A percentile compares a stretch with the other conserved stretches of the same genome.
Evolutionary conservation across 1,140 invertebrate species (phyloP).

Genomic region (Akabosia matsudoensis): DNA sequence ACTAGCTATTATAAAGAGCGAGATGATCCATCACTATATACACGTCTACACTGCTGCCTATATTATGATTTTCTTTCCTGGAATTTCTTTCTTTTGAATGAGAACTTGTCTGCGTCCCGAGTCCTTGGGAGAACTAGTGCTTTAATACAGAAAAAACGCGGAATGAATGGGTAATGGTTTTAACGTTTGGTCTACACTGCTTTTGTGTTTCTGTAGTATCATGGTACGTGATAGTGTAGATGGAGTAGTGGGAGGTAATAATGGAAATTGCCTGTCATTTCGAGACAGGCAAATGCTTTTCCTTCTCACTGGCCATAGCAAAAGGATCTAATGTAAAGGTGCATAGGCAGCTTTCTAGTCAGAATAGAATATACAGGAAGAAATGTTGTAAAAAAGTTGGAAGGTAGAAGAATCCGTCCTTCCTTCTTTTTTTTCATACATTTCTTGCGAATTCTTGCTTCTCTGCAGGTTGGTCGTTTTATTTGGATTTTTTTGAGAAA

Average conservation of each 20-base stretch:
- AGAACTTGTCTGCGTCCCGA: too few relatives aligned
- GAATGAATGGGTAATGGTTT: neutral
- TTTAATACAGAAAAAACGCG: too few relatives aligned
- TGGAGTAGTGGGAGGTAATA: neutral
- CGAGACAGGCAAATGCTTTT: slow-evolving; percentile 16
- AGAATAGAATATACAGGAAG: too few relatives aligned
- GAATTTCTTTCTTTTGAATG: too few relatives aligned
- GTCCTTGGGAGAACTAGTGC: too few relatives aligned
- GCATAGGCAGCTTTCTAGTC: too few relatives aligned
- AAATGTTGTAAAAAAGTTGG: neutral
- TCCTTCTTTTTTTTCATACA: neutral
- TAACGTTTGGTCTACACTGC: neutral
- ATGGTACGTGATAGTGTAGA: neutral
- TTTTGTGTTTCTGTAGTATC: too few relatives aligned
- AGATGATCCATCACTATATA: neutral
- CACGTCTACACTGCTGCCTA: too few relatives aligned
- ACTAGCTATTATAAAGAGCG: neutral
- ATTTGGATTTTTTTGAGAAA: neutral
- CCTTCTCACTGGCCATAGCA: neutral
- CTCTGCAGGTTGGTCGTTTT: neutral
- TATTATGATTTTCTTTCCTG: too few relatives aligned
- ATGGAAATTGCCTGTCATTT: slow-evolving; percentile 23
- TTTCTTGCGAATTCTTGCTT: neutral
- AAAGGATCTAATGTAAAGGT: neutral
- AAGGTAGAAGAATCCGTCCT: neutral